These are phyloP conservation scores for Saturnia japonica DNA, from an alignment of 2,888 invertebrate genomes.

Conservation along the genomic window DNA sequence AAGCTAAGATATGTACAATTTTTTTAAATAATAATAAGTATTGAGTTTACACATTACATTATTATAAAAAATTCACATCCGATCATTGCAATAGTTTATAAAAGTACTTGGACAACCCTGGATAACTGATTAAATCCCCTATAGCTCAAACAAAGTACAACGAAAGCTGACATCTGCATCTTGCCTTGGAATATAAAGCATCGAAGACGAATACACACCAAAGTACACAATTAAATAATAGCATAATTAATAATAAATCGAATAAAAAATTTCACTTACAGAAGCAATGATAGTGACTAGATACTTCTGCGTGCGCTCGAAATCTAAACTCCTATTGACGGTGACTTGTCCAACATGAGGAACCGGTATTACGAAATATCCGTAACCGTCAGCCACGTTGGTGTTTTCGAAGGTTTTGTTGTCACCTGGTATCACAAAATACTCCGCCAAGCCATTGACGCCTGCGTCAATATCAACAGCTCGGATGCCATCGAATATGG, in stretches of 20 bases:
- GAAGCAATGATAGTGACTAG: conserved; percentile 94
- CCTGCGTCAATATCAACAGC: conserved; percentile 93
- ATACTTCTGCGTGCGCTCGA: conserved; percentile 92
- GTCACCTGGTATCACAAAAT: conserved; percentile 88
- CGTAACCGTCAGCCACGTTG: conserved; percentile 89
- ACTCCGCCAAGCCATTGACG: conserved; percentile 93
- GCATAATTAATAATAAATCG: background rate
- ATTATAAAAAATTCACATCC: no score
- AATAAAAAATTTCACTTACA: conserved; percentile 83
- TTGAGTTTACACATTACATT: background rate
- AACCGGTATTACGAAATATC: conserved; percentile 91
- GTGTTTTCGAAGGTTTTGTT: conserved; percentile 65
- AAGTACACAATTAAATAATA: background rate
- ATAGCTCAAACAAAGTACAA: no score
- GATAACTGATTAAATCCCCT: no score
- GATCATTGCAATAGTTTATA: no score
- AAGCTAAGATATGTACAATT: no score
- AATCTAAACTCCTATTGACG: conserved; percentile 92
- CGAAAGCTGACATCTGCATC: background rate
- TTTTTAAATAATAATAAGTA: no score
- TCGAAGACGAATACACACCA: background rate
- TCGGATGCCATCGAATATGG: conserved; percentile 90
- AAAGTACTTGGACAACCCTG: no score
- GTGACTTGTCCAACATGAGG: conserved; percentile 95
- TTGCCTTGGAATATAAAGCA: background rate